A percentile compares a stretch with the other conserved stretches of the same genome.
phyloP scores from a whole-genome alignment of 2,797 vertebrate species.

The Lycodopsis pacificus region DNA sequence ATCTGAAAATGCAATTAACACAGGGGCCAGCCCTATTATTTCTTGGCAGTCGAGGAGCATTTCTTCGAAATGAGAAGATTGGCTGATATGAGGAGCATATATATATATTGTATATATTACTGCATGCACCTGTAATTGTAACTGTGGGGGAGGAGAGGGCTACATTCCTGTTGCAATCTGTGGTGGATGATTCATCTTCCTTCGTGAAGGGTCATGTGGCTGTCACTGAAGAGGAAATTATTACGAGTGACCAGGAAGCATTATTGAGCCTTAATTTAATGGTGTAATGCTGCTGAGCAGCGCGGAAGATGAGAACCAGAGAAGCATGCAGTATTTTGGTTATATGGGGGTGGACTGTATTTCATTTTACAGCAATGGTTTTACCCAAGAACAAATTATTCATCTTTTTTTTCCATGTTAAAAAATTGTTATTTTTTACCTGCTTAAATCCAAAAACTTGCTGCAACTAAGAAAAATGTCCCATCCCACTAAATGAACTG shows the following conservation, averaged over 20 bases:
- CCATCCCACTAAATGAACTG: no score
- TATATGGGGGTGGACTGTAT: neutral
- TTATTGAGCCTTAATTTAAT: conserved; percentile 35
- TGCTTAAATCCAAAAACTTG: neutral
- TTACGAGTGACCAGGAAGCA: neutral
- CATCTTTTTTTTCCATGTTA: no score
- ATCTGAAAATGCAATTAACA: conserved; percentile 80
- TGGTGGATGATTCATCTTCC: conserved; percentile 27
- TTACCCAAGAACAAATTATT: neutral
- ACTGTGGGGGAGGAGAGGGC: neutral
- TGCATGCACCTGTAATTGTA: conserved; percentile 43
- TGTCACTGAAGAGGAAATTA: conserved; percentile 49
- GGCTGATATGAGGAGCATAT: conserved; percentile 60
- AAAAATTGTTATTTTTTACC: neutral
- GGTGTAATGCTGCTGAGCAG: neutral
- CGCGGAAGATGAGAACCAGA: neutral
- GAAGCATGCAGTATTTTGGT: conserved; percentile 3
- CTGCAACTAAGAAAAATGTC: neutral
- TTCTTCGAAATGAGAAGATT: conserved; percentile 73
- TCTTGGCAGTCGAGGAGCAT: conserved; percentile 59
- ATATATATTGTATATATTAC: conserved; percentile 17
- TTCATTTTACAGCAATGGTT: neutral
- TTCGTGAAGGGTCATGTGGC: conserved; percentile 42
- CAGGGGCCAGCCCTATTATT: conserved; percentile 73
- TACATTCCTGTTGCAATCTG: conserved; percentile 9